Evolutionary conservation across 1,140 invertebrate species (phyloP).

Genomic region (Drosophila funebris): DNA sequence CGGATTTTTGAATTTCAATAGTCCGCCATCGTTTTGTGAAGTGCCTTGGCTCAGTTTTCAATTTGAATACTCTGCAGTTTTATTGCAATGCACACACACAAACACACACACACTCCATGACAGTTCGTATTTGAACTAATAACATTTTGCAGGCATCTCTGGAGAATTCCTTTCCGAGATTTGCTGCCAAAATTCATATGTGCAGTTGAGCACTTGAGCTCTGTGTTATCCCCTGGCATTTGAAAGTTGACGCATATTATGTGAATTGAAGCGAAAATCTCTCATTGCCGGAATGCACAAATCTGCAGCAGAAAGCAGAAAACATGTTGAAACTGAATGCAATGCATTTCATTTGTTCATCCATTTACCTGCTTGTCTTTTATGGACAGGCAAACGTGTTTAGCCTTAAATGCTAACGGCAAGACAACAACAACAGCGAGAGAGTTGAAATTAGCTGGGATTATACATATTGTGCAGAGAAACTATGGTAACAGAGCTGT

Average conservation of each 20-base stretch:
- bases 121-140: neutral
- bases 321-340: slow-evolving; percentile 15
- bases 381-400: slow-evolving; percentile 16
- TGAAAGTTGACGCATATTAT: slow-evolving; percentile 16
- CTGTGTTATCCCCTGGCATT: slow-evolving; percentile 18
- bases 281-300: slow-evolving; percentile 7
- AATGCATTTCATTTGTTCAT: slow-evolving; percentile 12
- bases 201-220: slow-evolving; percentile 2
- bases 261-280: slow-evolving; percentile 23
- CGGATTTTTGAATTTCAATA: slow-evolving; percentile 9
- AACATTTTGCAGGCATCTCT: neutral
- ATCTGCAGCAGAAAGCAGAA: slow-evolving; percentile 8
- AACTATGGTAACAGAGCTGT: slow-evolving; percentile 32
- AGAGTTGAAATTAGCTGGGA: slow-evolving; percentile 30
- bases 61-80: slow-evolving; percentile 8
- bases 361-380: slow-evolving; percentile 2
- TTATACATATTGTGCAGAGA: slow-evolving; percentile 57
- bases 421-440: neutral
- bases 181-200: slow-evolving; percentile 15
- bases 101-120: neutral
- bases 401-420: slow-evolving; percentile 5
- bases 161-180: neutral
- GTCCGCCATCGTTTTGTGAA: slow-evolving; percentile 18
- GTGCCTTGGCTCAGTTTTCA: slow-evolving; percentile 25
- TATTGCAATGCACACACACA: neutral